Evolutionary conservation across 1,140 invertebrate genomes (phyloP), one percentile per base, ranked within the genome.

Genomic region (Papilio helenus): DNA sequence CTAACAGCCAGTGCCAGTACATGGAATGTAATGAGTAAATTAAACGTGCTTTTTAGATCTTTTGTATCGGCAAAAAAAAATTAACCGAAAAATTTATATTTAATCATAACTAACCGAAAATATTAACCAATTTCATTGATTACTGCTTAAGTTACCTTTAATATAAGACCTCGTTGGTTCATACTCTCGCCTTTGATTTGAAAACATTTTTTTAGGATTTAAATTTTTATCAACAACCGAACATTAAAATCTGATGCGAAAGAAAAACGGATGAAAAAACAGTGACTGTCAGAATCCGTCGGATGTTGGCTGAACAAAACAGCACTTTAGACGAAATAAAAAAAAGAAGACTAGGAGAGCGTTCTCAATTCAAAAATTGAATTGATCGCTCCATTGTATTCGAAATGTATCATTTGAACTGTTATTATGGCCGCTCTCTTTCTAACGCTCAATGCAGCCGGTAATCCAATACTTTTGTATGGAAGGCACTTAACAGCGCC

Each of bases 381-480:
- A 94, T 94, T 94, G 93, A 94, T 94, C 93, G 92, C 86, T 87
- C 93, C 93, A 94, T 94, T 94, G 93, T 94, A 92, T 94, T 94
- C 92, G 84, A 91, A 94, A 94, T 94, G 93, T 94, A 94, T 94
- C 93, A 94, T 94, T 94, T 94, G 93, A 94, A 90, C 91, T 93
- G 92, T 94, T 94, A 94, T 94, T 94, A 94, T 93, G 88, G 89
- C 83, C 88, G 87, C 88, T 90, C 91, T 93, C 92, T 91, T 89
- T 92, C 89, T 91, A 92, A 76, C 73, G 89, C 87, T 88, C 89
- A 87, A 93, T 92, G 89, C 90, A 92, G 88, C 84, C 89, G 87
- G 93, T 94, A 94, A 94, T 94, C 93, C 93, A 93, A 94, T 94
- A 94, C 93, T 92, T 93, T 94, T 94, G 91, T 93, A 94, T 93